phyloP scores from a whole-genome alignment of 2,888 invertebrate species.

The Aporophyla lueneburgensis region DNA sequence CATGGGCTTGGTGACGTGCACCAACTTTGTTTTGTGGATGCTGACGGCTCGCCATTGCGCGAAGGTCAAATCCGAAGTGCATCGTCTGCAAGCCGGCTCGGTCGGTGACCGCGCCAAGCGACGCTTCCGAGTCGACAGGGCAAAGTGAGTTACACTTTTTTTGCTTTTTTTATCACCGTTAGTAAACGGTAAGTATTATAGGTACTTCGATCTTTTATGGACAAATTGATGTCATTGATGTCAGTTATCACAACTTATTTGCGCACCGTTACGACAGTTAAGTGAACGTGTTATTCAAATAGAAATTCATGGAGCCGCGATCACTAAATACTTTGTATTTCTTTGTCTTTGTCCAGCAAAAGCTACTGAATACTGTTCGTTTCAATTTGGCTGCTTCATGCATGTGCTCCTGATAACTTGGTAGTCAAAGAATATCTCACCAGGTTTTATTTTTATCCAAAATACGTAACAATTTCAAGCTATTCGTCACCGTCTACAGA shows the following conservation, averaged over 20 bases:
- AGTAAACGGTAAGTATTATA: constrained; percentile 13
- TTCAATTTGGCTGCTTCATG: not conserved
- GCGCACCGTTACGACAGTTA: not conserved
- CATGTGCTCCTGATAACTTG: constrained; percentile 9
- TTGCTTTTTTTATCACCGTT: constrained; percentile 3
- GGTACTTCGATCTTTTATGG: not conserved
- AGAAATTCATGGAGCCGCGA: not conserved
- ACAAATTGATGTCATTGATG: constrained; percentile 22
- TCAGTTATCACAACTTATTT: constrained; percentile 8
- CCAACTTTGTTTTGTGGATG: constrained; percentile 93
- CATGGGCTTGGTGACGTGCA: constrained; percentile 91
- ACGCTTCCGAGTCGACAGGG: constrained; percentile 92
- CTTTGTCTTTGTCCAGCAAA: not conserved
- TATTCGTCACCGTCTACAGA: constrained; percentile 26
- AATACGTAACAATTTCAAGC: constrained; percentile 23
- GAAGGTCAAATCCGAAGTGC: constrained; percentile 94
- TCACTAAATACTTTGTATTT: not conserved
- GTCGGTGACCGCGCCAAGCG: constrained; percentile 91
- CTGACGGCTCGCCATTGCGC: constrained; percentile 93
- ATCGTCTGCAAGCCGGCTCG: constrained; percentile 92
- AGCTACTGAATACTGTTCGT: not conserved
- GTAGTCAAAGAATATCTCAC: not conserved
- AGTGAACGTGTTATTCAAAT: constrained; percentile 7
- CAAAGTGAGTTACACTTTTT: constrained; percentile 89
- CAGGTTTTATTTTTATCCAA: constrained; percentile 22